Evolutionary conservation across 2,797 vertebrate genomes (phyloP).

Genomic region (Glossophaga mutica): DNA sequence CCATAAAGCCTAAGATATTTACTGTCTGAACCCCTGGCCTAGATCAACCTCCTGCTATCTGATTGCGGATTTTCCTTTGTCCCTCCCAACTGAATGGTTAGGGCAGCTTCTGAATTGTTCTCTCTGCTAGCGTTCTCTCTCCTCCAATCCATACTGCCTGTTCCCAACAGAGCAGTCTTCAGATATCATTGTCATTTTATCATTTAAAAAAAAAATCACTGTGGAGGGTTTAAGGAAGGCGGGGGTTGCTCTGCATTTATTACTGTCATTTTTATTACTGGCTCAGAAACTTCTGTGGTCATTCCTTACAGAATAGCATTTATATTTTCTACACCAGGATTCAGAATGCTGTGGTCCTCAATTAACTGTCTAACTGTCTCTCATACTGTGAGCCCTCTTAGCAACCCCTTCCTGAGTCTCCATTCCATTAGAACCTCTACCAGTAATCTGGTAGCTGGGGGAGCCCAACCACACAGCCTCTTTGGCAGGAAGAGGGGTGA

Average conservation of each 20-base stretch:
- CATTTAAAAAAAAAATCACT: not conserved
- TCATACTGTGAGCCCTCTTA: not conserved
- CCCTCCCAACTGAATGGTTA: not conserved
- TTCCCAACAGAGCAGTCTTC: not conserved
- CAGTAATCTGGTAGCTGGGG: not conserved
- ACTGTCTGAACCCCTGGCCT: not conserved
- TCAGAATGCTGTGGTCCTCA: not conserved
- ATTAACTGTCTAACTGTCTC: not conserved
- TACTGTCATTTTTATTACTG: not conserved
- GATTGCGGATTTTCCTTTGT: not conserved
- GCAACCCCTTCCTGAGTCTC: not conserved
- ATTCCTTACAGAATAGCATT: not conserved
- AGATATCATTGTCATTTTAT: not conserved
- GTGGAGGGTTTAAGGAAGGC: not conserved
- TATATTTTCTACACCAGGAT: not conserved
- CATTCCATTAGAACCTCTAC: not conserved
- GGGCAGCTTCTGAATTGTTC: not conserved
- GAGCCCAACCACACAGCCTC: not conserved
- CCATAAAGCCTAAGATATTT: not conserved
- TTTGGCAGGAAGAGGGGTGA: not conserved
- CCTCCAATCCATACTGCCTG: not conserved
- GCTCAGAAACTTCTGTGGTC: not conserved
- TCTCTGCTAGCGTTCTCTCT: not conserved
- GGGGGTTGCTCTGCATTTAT: not conserved
- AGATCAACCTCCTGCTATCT: not conserved